These are phyloP conservation scores for Lycaon pictus DNA, from an alignment of 2,113 vertebrate species.

Conservation along the genomic window DNA sequence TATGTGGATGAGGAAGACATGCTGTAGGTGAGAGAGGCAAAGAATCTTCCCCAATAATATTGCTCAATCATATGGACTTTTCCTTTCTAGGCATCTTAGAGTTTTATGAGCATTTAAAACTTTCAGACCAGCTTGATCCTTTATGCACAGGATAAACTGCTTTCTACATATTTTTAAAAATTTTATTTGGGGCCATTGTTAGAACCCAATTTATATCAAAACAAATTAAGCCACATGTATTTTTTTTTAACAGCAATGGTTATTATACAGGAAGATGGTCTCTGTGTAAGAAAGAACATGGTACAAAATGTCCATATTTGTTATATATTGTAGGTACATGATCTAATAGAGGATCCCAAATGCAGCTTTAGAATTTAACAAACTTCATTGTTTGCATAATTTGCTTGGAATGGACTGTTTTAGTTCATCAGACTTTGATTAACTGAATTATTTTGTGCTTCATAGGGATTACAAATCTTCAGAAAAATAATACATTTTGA, in stretches of 20 bases:
- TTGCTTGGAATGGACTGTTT: slow-evolving; percentile 19
- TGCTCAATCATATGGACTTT: not conserved
- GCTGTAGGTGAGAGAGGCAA: not conserved
- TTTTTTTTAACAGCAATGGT: not conserved
- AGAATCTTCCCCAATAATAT: not conserved
- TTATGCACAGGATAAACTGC: not conserved
- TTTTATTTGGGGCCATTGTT: not conserved
- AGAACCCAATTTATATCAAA: slow-evolving; percentile 18
- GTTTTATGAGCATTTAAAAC: not conserved
- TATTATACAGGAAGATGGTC: not conserved
- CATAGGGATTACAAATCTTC: not conserved
- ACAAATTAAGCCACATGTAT: not conserved
- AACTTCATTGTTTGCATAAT: not conserved
- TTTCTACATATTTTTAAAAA: not conserved
- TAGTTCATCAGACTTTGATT: slow-evolving; percentile 3
- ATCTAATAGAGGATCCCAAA: not conserved
- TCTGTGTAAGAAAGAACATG: not conserved
- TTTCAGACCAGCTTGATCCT: not conserved
- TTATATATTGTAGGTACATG: not conserved
- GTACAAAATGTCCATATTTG: not conserved
- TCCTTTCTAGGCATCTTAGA: not conserved
- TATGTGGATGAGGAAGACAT: not conserved
- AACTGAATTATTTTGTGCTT: slow-evolving; percentile 6
- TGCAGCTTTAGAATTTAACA: not conserved
- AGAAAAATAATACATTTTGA: slow-evolving; percentile 41